Evolutionary conservation across 2,797 vertebrate species (phyloP), one percentile per base, ranked within the genome.

Genomic region (Cynopterus sphinx): DNA sequence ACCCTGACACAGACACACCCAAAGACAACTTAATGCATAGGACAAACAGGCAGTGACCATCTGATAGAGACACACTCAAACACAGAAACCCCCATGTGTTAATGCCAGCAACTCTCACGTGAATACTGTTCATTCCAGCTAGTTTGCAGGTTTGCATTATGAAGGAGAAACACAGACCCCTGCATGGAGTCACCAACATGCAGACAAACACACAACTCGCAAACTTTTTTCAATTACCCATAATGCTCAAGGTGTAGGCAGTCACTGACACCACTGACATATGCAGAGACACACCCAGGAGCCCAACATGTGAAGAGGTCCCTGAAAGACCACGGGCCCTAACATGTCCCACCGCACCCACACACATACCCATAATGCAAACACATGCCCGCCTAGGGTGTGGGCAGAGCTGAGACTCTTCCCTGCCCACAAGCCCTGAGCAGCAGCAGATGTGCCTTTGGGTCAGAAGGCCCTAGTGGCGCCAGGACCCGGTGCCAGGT

Each of bases 341-440:
- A 67, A 94, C 96, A 94, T 22, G 92, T 84, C 94, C 74, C 78
- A 68, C 91, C 28, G 61, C 92, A 91, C 96, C 97, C 96, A 96
- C 94, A 85, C 61, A 75, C 95, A 90, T 86, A 78, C 92, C 94
- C 43, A 11, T n/a, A 85, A 43, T 41, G 91, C 88, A 96, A 96
- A 96, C 90, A 70, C 57, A 70, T 92, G 96, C 90, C 91, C 24
- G 87, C 94, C 82, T n/a, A 57, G 95, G 97, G 93, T 93, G 97
- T 86, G 81, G 73, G 68, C 89, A 89, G 53, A 83, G 68, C 33
- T 4, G 61, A 71, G 86, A 46, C 79, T 65, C 74, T 87, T 91
- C 83, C 91, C 87, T 51, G 39, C 70, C 70, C 93, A 57, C 70
- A 41, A 63, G 43, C 77, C 78, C 61, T 65, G 53, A 67, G 79